Evolutionary conservation across 2,888 invertebrate species (phyloP), one percentile per base, ranked within the genome.

Genomic region (Hermaeophaga mercurialis): DNA sequence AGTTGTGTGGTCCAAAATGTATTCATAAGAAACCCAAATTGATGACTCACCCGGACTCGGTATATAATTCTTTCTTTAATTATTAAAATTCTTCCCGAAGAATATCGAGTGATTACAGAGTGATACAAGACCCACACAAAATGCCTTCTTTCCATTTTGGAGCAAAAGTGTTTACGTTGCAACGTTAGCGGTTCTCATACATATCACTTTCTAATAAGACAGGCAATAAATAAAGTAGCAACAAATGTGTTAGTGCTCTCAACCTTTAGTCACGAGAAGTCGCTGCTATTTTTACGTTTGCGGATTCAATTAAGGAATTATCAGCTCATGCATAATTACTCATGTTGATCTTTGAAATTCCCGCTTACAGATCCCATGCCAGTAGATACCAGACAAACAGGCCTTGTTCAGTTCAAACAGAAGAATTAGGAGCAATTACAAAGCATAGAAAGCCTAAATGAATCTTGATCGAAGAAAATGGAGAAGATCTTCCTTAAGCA

Each of bases 151-250:
- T 53, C 66, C 66, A 61, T 65, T 64, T 63, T 39, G 56, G 56
- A 62, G 62, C 56, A 53, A 60, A 57, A 53, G 47, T 19, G 59
- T 59, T 58, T 33, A 46, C 33, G 34, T 50, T 28, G 53, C 58
- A 38, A 49, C 48, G 47, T 31, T 44, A 55, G 36, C 58, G 47
- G 65, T 70, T 71, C 70, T 65, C 70, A 68, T 70, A 68, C 69
- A 70, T 70, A 71, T 72, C 70, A 69, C 71, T 71, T 71, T 71
- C 71, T 70, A 72, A 70, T 69, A 57, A 59, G 69, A 68, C 70
- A 64, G 68, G 67, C 60, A 61, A 69, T 71, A 70, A 71, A 70
- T 70, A 70, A 67, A 65, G 64, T 64, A 61, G 64, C 63, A 63
- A 67, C 66, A 63, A 65, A 68, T 67, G 66, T 63, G 68, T 65